These are phyloP conservation scores for Epirrhoe tristata DNA, from an alignment of 2,888 invertebrate species.

Conservation along the genomic window DNA sequence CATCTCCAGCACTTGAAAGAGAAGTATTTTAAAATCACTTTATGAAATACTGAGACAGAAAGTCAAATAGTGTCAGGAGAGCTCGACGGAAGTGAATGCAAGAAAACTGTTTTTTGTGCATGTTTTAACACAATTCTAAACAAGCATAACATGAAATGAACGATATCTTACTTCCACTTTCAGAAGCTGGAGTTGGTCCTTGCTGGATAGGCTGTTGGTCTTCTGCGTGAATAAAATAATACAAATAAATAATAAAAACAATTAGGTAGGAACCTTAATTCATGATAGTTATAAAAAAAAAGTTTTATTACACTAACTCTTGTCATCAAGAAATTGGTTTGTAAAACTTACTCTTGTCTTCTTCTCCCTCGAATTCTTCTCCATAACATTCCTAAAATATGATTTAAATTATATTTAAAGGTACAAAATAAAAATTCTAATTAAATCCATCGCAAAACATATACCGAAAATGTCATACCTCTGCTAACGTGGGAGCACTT, in stretches of 20 bases:
- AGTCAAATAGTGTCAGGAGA: no score
- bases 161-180: conserved; percentile 58
- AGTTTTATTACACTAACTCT: no score
- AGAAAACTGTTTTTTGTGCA: no score
- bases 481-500: conserved; percentile 42
- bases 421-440: background rate
- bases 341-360: conserved; percentile 51
- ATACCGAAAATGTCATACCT: conserved; percentile 46
- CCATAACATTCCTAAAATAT: conserved; percentile 53
- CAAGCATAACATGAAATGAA: background rate
- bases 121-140: no score
- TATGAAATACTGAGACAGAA: no score
- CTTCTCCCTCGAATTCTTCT: conserved; percentile 52
- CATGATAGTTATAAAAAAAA: no score
- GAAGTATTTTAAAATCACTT: background rate
- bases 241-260: background rate
- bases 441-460: no score
- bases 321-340: background rate
- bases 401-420: background rate
- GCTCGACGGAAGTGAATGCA: no score
- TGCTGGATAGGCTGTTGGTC: conserved; percentile 45
- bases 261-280: no score
- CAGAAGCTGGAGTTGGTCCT: conserved; percentile 65
- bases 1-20: conserved; percentile 57
- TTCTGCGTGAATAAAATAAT: conserved; percentile 34